phyloP scores from a whole-genome alignment of 1,140 invertebrate species.

The Brachionus koreanus region DNA sequence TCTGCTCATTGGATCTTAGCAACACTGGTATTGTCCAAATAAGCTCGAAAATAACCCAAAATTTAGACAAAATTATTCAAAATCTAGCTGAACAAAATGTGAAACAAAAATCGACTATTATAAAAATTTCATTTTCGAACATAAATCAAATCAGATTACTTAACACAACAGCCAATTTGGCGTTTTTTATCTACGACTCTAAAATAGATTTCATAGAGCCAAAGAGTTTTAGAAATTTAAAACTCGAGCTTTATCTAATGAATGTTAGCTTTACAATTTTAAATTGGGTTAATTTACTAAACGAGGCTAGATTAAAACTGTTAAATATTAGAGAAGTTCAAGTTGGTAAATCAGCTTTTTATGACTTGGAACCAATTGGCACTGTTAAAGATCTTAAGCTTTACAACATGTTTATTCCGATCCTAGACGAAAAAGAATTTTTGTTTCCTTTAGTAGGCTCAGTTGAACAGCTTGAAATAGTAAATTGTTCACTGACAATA shows the following conservation, averaged over 20 bases:
- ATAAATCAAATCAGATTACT: neutral
- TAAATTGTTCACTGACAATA: neutral
- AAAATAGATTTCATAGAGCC: neutral
- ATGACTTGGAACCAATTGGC: neutral
- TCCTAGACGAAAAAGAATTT: neutral
- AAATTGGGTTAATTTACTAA: slow-evolving; percentile 19
- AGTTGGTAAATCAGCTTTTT: neutral
- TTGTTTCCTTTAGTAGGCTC: neutral
- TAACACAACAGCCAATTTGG: neutral
- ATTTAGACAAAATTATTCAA: neutral
- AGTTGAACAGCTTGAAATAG: neutral
- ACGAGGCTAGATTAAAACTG: slow-evolving; percentile 1
- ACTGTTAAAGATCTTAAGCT: neutral
- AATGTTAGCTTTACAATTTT: neutral
- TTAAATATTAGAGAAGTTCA: slow-evolving; percentile 11
- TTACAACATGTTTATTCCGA: neutral
- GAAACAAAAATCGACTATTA: neutral
- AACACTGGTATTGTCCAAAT: neutral
- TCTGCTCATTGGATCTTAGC: neutral
- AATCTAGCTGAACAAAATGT: neutral
- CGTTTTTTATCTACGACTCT: neutral
- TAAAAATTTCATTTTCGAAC: slow-evolving; percentile 15
- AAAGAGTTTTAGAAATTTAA: neutral
- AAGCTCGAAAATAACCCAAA: neutral
- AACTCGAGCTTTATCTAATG: neutral